These are phyloP conservation scores for Drosophila diplacantha DNA, from an alignment of 2,888 invertebrate species.

Conservation along the genomic window DNA sequence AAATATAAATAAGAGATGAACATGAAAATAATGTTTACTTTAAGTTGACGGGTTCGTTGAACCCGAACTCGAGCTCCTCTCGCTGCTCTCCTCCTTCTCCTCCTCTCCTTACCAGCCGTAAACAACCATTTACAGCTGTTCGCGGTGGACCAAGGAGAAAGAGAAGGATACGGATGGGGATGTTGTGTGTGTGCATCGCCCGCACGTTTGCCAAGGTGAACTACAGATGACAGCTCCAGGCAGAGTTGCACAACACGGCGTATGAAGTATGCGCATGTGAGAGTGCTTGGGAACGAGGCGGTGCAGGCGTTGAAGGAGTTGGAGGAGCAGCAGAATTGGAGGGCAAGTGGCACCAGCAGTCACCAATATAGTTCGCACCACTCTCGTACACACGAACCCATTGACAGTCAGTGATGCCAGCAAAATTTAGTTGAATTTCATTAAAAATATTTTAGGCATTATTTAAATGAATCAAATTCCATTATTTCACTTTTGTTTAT, in stretches of 20 bases:
- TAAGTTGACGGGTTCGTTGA: conserved; percentile 18
- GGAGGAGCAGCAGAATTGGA: conserved; percentile 1
- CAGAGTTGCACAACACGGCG: conserved; percentile 38
- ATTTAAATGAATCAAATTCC: background rate
- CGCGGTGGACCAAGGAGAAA: background rate
- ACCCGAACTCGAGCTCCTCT: conserved; percentile 8
- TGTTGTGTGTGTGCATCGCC: conserved; percentile 6
- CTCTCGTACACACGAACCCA: conserved; percentile 10
- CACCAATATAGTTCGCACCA: conserved; percentile 24
- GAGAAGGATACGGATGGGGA: background rate
- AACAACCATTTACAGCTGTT: conserved; percentile 38
- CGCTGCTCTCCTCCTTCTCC: background rate
- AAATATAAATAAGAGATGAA: conserved; percentile 10
- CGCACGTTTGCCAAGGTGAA: conserved; percentile 27
- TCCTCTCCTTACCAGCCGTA: background rate
- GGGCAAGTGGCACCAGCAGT: conserved; percentile 15
- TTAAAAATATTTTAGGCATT: background rate
- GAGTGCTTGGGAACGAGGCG: background rate
- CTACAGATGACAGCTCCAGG: conserved; percentile 19
- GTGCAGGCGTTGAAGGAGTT: background rate
- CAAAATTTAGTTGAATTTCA: background rate
- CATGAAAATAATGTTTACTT: conserved; percentile 7
- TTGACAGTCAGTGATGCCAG: conserved; percentile 21
- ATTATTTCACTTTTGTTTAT: background rate
- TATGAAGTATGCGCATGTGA: conserved; percentile 20